Base-by-base conservation (phyloP, 23 tunicate species). In the Halocynthia aurantium region DNA sequence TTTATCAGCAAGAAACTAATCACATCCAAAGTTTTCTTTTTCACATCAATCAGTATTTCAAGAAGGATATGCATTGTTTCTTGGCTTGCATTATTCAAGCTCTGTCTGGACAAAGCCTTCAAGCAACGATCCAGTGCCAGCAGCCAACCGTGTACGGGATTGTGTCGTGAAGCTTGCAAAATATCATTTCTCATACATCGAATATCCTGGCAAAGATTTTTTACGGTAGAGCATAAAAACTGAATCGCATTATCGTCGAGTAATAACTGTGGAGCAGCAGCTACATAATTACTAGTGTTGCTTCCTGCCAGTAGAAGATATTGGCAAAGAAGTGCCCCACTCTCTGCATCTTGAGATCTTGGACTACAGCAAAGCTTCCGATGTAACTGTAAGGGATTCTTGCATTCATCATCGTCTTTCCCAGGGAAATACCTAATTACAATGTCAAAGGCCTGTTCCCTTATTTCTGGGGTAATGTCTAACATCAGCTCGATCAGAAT, bases 111-210 rank as follows among this genome's bases (percentile, higher is more conserved):
- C 11, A 77, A 53, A 11, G 53, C 8, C 11, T 22, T 50, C 10
- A 73, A 19, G 81, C 86, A 82, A 63, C 56, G 22, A 51, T 75
- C 51, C 60, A 90, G 49, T 22, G 82, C 96, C 6, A 71, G 20
- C 51, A 90, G n/a, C 89, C 86, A 84, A 22, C 96, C 96, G 61
- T 72, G 81, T 51, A 55, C 18, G 51, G 87, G 86, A 68, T 13
- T 9, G 51, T 67, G 0, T 22, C 63, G 51, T 12, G 88, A 73
- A 51, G 89, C 70, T 6, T 72, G 57, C 66, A 88, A 12, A 51
- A 71, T 52, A 57, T 83, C 65, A 6, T 10, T 8, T 50, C 68
- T 51, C 69, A 84, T 11, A 6, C 11, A 40, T 8, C 52, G 55
- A 10, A 56, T 49, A n/a, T 69, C 67, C 40, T 84, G 22, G 21